Evolutionary conservation across 2,113 vertebrate genomes (phyloP).

Genomic region (Urocynchramus pylzowi): DNA sequence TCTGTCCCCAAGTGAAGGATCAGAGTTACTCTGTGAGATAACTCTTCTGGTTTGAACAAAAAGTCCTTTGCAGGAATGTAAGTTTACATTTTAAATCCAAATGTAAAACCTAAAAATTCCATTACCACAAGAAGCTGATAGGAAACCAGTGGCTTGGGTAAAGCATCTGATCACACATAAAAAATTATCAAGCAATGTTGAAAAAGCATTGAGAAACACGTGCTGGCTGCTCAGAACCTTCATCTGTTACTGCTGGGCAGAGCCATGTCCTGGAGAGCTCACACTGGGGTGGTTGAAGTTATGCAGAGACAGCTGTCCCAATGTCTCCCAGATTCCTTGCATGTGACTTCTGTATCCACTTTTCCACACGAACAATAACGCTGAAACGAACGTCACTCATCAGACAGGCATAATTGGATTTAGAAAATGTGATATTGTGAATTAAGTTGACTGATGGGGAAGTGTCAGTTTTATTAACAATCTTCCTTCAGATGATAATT

Average conservation of each 20-base stretch:
- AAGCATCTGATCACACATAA: rapidly evolving
- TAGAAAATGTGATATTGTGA: conserved; percentile 56
- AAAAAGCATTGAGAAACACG: rapidly evolving
- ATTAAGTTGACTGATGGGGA: conserved; percentile 67
- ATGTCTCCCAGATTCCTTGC: not conserved
- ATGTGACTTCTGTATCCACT: not conserved
- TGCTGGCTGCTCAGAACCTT: not conserved
- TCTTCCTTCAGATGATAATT: conserved; percentile 58
- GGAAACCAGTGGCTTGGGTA: not conserved
- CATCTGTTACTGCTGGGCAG: not conserved
- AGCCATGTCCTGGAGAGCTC: not conserved
- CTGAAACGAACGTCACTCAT: not conserved
- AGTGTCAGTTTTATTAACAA: conserved; percentile 62
- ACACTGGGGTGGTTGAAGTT: not conserved
- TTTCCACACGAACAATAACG: conserved; percentile 13
- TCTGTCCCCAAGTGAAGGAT: not conserved
- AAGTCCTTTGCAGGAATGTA: not conserved
- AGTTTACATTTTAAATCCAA: not conserved
- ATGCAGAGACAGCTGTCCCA: not conserved
- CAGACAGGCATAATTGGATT: conserved; percentile 54
- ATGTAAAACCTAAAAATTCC: not conserved
- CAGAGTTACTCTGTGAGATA: not conserved
- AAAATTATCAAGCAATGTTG: not conserved
- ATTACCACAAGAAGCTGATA: not conserved
- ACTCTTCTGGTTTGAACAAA: not conserved